Evolutionary conservation across 2,797 vertebrate species (phyloP).

Genomic region (Falco novaeseelandiae): DNA sequence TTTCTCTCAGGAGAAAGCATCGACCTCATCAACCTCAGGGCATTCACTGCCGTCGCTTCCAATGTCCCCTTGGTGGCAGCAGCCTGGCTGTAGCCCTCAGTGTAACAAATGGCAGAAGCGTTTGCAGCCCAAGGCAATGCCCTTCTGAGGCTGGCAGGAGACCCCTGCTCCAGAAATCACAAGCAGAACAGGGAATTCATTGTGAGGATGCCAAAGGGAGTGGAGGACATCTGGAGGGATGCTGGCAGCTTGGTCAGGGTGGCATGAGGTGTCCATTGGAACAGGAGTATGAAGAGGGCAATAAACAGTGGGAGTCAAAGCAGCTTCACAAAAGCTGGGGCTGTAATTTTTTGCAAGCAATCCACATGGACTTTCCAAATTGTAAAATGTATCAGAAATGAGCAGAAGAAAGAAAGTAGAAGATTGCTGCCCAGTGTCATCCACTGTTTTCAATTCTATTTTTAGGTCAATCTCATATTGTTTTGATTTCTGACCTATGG

Average conservation of each 20-base stretch:
- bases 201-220: background rate
- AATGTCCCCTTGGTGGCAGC: background rate
- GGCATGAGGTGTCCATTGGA: background rate
- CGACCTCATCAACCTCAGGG: background rate
- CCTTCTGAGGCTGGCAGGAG: background rate
- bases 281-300: background rate
- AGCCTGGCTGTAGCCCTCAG: background rate
- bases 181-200: background rate
- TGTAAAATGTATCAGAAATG: background rate
- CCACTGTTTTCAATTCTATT: background rate
- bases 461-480: background rate
- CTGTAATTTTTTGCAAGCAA: background rate
- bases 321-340: background rate
- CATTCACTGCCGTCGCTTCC: background rate
- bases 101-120: background rate
- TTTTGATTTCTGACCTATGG: background rate
- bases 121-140: background rate
- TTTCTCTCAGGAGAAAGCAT: background rate
- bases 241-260: background rate
- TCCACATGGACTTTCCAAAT: rapidly evolving
- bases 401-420: background rate
- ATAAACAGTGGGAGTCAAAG: background rate
- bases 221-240: background rate
- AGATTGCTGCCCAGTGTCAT: background rate
- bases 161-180: background rate